These are phyloP conservation scores for Stegophylla sp. DNA, from an alignment of 2,888 invertebrate genomes.

Conservation along the genomic window DNA sequence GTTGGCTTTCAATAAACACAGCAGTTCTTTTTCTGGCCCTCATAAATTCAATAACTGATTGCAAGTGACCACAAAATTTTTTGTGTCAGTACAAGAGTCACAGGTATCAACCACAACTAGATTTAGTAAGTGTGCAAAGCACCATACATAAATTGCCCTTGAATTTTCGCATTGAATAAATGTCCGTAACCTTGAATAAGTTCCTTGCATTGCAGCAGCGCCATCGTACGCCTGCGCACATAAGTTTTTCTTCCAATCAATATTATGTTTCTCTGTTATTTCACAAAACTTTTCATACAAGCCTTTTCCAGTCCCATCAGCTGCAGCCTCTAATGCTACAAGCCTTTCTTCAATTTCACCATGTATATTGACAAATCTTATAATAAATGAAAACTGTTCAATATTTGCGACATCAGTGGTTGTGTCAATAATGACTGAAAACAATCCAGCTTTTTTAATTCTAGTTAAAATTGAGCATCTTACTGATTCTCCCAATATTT, in stretches of 20 bases:
- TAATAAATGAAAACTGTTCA: constrained; percentile 17
- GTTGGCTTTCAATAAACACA: neutral
- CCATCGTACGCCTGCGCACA: constrained; percentile 9
- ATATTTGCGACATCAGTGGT: constrained; percentile 1
- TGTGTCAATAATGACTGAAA: constrained; percentile 16
- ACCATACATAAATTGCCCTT: neutral
- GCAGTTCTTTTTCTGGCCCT: neutral
- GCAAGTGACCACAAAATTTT: neutral
- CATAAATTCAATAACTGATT: constrained; percentile 6
- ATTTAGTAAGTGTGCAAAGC: neutral
- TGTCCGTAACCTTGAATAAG: neutral
- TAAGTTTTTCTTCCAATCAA: constrained; percentile 20
- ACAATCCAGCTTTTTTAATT: constrained; percentile 22
- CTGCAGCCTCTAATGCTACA: constrained; percentile 15
- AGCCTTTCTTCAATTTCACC: constrained; percentile 1
- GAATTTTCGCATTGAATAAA: neutral
- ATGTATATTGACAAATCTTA: constrained; percentile 12
- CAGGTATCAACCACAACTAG: neutral
- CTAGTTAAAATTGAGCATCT: neutral
- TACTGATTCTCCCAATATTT: neutral
- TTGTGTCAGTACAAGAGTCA: neutral
- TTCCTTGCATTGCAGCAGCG: neutral
- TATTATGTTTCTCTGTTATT: neutral
- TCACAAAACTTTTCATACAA: constrained; percentile 18
- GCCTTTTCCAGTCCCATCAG: constrained; percentile 15